Percentiles rank a stretch among this genome's conserved stretches.
Evolutionary conservation across 1,140 invertebrate genomes (phyloP).

Genomic region (Laodelphax striatellus): DNA sequence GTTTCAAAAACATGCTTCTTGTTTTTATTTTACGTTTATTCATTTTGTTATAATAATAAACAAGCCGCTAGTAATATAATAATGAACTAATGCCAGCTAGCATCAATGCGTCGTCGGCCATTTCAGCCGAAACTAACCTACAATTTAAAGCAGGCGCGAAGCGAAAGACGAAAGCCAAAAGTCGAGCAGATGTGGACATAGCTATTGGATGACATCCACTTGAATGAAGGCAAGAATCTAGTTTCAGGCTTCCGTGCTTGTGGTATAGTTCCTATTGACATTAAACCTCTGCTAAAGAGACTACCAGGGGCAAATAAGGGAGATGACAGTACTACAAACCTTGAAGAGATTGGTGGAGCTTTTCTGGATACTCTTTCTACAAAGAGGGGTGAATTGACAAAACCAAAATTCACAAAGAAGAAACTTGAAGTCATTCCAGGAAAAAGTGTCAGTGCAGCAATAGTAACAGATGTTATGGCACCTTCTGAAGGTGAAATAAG

Average conservation of each 20-base stretch:
- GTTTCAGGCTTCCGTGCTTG: constrained; percentile 11
- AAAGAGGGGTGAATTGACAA: neutral
- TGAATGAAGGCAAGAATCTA: constrained; percentile 6
- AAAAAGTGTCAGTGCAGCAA: neutral
- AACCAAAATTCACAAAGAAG: neutral
- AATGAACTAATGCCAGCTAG: too few relatives aligned
- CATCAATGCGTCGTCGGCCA: too few relatives aligned
- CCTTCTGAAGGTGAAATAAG: too few relatives aligned
- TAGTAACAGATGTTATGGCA: too few relatives aligned
- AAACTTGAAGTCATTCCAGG: neutral
- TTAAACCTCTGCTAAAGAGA: neutral
- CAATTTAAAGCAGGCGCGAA: too few relatives aligned
- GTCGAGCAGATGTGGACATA: too few relatives aligned
- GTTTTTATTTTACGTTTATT: too few relatives aligned
- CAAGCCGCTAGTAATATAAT: too few relatives aligned
- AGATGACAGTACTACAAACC: neutral
- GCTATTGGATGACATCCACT: neutral
- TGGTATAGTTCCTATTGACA: constrained; percentile 13
- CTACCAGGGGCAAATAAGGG: neutral
- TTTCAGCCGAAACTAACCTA: too few relatives aligned
- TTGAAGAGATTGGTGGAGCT: neutral
- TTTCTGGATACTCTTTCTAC: neutral
- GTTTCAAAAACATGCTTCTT: too few relatives aligned
- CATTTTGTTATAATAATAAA: too few relatives aligned
- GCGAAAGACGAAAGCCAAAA: too few relatives aligned